Evolutionary conservation across 1,140 invertebrate species (phyloP).

Genomic region (Drosophila prosaltans): DNA sequence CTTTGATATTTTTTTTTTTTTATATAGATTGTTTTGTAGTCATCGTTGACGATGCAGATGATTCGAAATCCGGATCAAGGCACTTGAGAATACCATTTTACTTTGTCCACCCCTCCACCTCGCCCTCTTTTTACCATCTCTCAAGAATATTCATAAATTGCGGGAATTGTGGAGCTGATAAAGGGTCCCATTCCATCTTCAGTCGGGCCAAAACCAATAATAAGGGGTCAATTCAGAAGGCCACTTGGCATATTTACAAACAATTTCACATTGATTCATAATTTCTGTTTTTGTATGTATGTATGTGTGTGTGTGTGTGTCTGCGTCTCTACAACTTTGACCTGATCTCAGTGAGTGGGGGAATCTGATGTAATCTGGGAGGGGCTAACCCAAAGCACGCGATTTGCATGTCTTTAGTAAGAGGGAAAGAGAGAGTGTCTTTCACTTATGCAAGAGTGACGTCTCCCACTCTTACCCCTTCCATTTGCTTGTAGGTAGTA

Average conservation of each 20-base stretch:
- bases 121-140: neutral
- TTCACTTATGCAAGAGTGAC: constrained; percentile 59
- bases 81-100: constrained; percentile 58
- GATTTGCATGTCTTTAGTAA: constrained; percentile 70
- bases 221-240: constrained; percentile 52
- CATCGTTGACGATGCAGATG: neutral
- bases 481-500: constrained; percentile 41
- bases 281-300: constrained; percentile 46
- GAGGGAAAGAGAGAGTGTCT: neutral
- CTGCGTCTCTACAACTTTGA: constrained; percentile 44
- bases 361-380: constrained; percentile 60
- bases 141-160: constrained; percentile 44
- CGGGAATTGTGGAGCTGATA: constrained; percentile 50
- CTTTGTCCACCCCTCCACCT: too few relatives aligned
- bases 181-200: constrained; percentile 2
- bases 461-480: constrained; percentile 10
- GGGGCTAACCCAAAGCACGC: constrained; percentile 51
- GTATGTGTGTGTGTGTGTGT: constrained; percentile 55
- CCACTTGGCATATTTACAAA: constrained; percentile 7
- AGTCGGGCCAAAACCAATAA: constrained; percentile 44
- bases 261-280: constrained; percentile 66
- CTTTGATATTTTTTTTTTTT: too few relatives aligned
- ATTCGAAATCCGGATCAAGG: constrained; percentile 43
- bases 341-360: constrained; percentile 37
- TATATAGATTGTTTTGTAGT: constrained; percentile 32